phyloP scores from a whole-genome alignment of 1,140 invertebrate genomes.

The Heliconius hewitsoni region DNA sequence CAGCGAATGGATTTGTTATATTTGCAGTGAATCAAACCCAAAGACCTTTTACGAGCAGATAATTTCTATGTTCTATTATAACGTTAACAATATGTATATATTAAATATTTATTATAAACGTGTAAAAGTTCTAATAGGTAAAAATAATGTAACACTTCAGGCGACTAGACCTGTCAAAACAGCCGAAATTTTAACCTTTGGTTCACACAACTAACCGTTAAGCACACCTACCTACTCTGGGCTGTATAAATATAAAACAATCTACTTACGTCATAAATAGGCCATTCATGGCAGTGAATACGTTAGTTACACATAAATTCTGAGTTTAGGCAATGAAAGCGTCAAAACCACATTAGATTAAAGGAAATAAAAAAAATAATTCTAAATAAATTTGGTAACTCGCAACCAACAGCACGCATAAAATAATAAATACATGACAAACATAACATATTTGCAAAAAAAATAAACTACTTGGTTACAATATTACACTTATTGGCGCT shows the following conservation, averaged over 20 bases:
- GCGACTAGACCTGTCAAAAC: slow-evolving; percentile 68
- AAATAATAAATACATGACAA: neutral
- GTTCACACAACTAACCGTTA: slow-evolving; percentile 50
- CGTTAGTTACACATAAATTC: slow-evolving; percentile 17
- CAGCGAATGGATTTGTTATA: no score
- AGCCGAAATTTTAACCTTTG: slow-evolving; percentile 54
- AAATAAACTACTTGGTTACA: neutral
- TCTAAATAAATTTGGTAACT: slow-evolving; percentile 2
- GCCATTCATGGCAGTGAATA: slow-evolving; percentile 65
- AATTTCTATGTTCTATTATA: slow-evolving; percentile 11
- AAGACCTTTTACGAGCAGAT: no score
- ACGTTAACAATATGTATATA: slow-evolving; percentile 26
- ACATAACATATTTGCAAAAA: neutral
- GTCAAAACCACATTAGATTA: neutral
- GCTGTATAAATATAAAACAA: slow-evolving; percentile 43
- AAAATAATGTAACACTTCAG: slow-evolving; percentile 38
- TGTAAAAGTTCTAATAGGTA: slow-evolving; percentile 18
- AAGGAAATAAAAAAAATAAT: neutral
- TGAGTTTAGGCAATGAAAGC: slow-evolving; percentile 16
- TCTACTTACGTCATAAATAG: slow-evolving; percentile 53
- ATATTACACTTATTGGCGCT: slow-evolving; percentile 8
- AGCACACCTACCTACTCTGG: slow-evolving; percentile 21
- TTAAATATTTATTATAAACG: slow-evolving; percentile 24
- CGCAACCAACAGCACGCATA: neutral
- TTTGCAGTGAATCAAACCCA: no score